Percentiles rank a stretch among this genome's conserved stretches.
Evolutionary conservation across 2,888 invertebrate species (phyloP).

Genomic region (Drosophila pseudotakahashii): DNA sequence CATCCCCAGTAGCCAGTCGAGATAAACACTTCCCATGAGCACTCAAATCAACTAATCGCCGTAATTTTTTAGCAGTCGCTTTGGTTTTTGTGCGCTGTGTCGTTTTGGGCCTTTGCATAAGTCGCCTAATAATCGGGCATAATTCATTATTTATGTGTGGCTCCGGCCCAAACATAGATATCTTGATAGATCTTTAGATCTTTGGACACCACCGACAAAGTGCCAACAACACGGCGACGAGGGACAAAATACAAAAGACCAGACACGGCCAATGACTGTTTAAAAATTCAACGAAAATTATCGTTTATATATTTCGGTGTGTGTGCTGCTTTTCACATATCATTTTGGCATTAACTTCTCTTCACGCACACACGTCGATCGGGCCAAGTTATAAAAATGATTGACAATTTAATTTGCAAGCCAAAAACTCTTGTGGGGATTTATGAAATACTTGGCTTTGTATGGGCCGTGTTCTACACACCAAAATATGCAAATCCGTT

Average conservation of each 20-base stretch:
- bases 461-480: conserved; percentile 55
- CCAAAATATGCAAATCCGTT: conserved; percentile 73
- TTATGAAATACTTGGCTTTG: conserved; percentile 67
- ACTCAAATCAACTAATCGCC: conserved; percentile 65
- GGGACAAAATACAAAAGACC: conserved; percentile 48
- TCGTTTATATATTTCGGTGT: conserved; percentile 30
- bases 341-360: conserved; percentile 75
- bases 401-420: conserved; percentile 81
- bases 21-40: conserved; percentile 47
- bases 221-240: conserved; percentile 52
- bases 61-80: conserved; percentile 58
- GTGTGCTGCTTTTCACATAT: conserved; percentile 61
- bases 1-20: conserved; percentile 19
- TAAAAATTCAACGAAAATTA: conserved; percentile 66
- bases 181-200: conserved; percentile 61
- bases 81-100: conserved; percentile 6
- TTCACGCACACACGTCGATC: conserved; percentile 59
- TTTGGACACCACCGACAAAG: conserved; percentile 58
- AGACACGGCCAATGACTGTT: conserved; percentile 74
- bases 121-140: conserved; percentile 72
- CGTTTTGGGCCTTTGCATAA: conserved; percentile 67
- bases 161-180: conserved; percentile 40
- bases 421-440: conserved; percentile 61
- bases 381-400: conserved; percentile 75
- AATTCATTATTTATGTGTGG: conserved; percentile 70